A percentile compares a stretch with the other conserved stretches of the same genome.
Conservation (phyloP, 2,888 invertebrate species). For the Pollenia labialis region DNA sequence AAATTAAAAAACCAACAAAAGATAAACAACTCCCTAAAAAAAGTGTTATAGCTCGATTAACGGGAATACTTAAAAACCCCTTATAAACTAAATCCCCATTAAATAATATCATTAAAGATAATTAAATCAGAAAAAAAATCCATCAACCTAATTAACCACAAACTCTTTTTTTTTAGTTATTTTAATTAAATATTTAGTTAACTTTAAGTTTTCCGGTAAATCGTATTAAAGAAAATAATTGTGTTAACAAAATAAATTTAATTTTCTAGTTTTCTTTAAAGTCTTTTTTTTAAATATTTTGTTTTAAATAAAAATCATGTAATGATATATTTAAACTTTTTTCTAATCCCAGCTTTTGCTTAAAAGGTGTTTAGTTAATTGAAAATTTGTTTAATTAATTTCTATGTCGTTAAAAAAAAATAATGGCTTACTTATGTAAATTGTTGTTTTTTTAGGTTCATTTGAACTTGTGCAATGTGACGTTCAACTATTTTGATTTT, state of each 20-base stretch:
- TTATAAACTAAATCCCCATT: background rate
- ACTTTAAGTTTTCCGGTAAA: constrained; percentile 60
- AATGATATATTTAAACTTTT: constrained; percentile 9
- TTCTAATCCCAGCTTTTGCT: background rate
- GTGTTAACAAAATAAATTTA: constrained; percentile 45
- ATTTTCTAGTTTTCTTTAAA: background rate
- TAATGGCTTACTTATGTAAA: constrained; percentile 32
- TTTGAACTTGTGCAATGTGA: constrained; percentile 20
- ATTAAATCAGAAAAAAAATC: constrained; percentile 11
- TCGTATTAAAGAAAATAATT: constrained; percentile 29
- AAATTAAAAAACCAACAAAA: constrained; percentile 11
- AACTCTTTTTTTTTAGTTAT: constrained; percentile 16
- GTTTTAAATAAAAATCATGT: constrained; percentile 12
- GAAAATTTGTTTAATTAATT: constrained; percentile 27
- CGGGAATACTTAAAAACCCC: constrained; percentile 1
- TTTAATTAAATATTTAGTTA: constrained; percentile 51
- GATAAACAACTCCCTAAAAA: background rate
- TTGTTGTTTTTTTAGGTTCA: background rate
- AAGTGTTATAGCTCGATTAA: background rate
- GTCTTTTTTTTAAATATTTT: background rate
- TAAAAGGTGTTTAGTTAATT: constrained; percentile 29
- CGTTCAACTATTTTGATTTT: background rate
- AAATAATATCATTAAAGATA: constrained; percentile 25
- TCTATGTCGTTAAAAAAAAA: background rate
- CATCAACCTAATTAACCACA: constrained; percentile 38